phyloP scores from a whole-genome alignment of 2,888 invertebrate species.

The Conops quadrifasciatus region DNA sequence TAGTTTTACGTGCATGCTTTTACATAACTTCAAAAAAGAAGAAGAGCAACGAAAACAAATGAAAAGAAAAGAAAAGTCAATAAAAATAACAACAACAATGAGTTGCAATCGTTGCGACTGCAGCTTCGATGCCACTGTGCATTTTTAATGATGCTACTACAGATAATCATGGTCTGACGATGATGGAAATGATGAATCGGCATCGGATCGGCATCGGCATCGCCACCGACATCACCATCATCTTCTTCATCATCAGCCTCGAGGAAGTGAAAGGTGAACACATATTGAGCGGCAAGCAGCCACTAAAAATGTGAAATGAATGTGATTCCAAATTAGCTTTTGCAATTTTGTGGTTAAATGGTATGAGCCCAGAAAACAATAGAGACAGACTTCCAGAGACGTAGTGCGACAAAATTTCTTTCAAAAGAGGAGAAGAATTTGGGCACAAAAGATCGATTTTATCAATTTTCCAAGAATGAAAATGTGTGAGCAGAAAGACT shows the following conservation, averaged over 20 bases:
- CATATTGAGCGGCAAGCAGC: neutral
- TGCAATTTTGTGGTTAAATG: neutral
- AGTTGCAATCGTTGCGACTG: neutral
- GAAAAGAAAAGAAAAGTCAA: conserved; percentile 22
- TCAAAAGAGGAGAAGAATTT: too few species aligned
- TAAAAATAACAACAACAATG: conserved; percentile 26
- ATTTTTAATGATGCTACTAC: conserved; percentile 29
- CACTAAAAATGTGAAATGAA: neutral
- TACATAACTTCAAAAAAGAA: conserved; percentile 21
- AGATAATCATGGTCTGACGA: neutral
- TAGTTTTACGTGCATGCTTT: conserved; percentile 26
- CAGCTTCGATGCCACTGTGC: neutral
- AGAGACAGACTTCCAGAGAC: too few species aligned
- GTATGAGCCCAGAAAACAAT: too few species aligned
- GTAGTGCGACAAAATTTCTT: too few species aligned
- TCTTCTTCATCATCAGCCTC: conserved; percentile 2
- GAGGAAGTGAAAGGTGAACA: conserved; percentile 27
- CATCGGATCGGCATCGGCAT: neutral
- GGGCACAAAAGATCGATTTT: too few species aligned
- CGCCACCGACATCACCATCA: neutral
- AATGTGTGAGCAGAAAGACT: too few species aligned
- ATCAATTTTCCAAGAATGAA: too few species aligned
- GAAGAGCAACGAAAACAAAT: conserved; percentile 15
- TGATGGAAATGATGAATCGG: neutral
- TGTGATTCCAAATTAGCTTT: neutral